Base-by-base conservation (phyloP, 2,113 vertebrate genomes). In the Lathamus discolor region DNA sequence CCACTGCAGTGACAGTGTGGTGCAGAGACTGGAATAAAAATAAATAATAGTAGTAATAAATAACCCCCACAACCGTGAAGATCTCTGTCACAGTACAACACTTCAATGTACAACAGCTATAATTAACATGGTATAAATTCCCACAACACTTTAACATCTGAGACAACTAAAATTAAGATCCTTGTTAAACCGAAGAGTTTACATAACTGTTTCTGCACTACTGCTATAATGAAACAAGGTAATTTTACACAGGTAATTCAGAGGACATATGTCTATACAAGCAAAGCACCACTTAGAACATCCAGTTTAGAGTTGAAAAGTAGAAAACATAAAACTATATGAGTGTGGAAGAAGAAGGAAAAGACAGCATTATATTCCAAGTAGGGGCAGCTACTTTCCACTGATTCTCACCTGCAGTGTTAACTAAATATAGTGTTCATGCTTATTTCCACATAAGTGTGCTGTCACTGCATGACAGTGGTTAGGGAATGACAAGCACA, bases 1-100 rank as follows among this genome's bases (percentile, higher is more conserved):
- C 99, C 99, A 99, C 90, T 99, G 99, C 69, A 99, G 98, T 2
- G 99, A 99, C 95, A 99, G 95, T 44, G 99, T 99, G 82, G 99
- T 99, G 98, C 99, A 99, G 79, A 99, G 98, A 95, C 99, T 99
- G 95, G 39, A 83, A 74, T 35, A 73, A 59, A 89, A 75, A 95
- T 10, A 66, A 85, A 51, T n/a, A n/a, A 59, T 14, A 23, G 57
- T 35, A 59, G 33, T 16, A 16, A 59, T 10, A 59, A 24, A 59
- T 59, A 35, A 59, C 9, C 57, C 33, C 52, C 37, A 67, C 11
- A 79, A 35, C 9, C 27, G 27, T 92, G 29, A 24, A 90, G 52
- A 72, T 35, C 41, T 23, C 35, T 28, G 46, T 25, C 33, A 20
- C 66, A 86, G 28, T 22, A 63, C 37, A 66, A 46, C 11, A 76